A percentile compares a stretch with the other conserved stretches of the same genome.
Evolutionary conservation across 2,797 vertebrate species (phyloP).

Genomic region (Pseudochromis fuscus): DNA sequence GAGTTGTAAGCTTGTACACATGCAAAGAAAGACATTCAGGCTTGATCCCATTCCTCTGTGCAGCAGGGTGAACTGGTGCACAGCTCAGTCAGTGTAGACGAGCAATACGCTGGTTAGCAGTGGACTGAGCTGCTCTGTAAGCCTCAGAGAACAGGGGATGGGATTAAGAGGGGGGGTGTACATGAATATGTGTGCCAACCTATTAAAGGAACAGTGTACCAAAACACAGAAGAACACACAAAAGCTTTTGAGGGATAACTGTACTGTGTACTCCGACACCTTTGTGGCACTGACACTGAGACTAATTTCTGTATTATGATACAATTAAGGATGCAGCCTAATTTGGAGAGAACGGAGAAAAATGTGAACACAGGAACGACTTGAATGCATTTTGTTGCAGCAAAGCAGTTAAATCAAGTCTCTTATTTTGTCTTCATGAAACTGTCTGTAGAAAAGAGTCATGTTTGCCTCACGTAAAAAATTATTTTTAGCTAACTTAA

Average conservation of each 20-base stretch:
- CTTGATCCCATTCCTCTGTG: constrained; percentile 31
- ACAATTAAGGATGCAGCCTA: neutral
- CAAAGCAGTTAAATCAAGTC: too few relatives aligned
- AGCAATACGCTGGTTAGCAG: constrained; percentile 51
- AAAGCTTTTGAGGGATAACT: constrained; percentile 37
- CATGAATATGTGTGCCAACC: constrained; percentile 72
- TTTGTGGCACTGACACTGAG: neutral
- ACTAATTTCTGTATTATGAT: neutral
- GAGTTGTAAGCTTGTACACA: neutral
- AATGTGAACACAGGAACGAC: too few relatives aligned
- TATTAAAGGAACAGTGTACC: constrained; percentile 74
- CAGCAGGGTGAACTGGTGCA: constrained; percentile 36
- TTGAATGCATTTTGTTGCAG: too few relatives aligned
- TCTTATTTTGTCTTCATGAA: too few relatives aligned
- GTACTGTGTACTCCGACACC: neutral
- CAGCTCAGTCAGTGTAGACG: constrained; percentile 38
- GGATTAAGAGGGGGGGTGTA: constrained; percentile 58
- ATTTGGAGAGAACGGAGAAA: too few relatives aligned
- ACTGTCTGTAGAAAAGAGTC: too few relatives aligned
- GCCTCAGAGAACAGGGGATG: constrained; percentile 56
- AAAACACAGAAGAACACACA: constrained; percentile 35
- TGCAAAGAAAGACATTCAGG: neutral
- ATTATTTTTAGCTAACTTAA: too few relatives aligned
- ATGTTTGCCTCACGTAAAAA: too few relatives aligned
- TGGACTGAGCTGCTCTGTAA: constrained; percentile 68